Evolutionary conservation across 2,113 vertebrate genomes (phyloP).

Genomic region (Mastomys natalensis): DNA sequence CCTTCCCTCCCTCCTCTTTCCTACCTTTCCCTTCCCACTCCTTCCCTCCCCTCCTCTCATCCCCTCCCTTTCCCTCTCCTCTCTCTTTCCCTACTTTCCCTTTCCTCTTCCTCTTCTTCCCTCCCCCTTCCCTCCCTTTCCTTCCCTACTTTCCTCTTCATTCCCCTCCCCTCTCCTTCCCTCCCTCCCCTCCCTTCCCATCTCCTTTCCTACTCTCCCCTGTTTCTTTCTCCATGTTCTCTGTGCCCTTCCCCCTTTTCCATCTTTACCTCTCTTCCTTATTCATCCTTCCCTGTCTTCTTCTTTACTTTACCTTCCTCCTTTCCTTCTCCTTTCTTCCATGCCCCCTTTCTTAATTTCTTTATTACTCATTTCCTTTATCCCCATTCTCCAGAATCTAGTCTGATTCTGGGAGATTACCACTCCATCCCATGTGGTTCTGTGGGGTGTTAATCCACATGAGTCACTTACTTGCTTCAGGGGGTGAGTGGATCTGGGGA

Average conservation of each 20-base stretch:
- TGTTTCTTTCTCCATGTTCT: no score
- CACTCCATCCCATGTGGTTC: not conserved
- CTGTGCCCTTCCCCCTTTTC: no score
- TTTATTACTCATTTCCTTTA: not conserved
- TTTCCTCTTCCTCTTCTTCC: rapidly evolving
- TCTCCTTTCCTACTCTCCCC: not conserved
- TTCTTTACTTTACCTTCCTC: not conserved
- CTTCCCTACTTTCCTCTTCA: no score
- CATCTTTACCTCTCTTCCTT: not conserved
- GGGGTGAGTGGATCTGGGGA: not conserved
- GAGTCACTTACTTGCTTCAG: not conserved
- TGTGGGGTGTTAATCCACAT: not conserved
- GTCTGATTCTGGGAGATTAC: not conserved
- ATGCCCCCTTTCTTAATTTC: not conserved
- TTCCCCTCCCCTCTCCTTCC: rapidly evolving
- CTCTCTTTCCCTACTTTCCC: rapidly evolving
- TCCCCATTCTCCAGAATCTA: not conserved
- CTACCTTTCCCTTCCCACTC: no score
- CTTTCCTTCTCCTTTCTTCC: no score
- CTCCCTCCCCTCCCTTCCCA: rapidly evolving
- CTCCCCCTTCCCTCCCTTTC: no score
- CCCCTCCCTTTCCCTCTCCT: rapidly evolving
- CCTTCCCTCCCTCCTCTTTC: rapidly evolving
- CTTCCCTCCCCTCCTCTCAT: no score
- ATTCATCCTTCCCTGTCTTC: not conserved